Evolutionary conservation across 2,113 vertebrate genomes (phyloP).

Genomic region (Setophaga coronata): DNA sequence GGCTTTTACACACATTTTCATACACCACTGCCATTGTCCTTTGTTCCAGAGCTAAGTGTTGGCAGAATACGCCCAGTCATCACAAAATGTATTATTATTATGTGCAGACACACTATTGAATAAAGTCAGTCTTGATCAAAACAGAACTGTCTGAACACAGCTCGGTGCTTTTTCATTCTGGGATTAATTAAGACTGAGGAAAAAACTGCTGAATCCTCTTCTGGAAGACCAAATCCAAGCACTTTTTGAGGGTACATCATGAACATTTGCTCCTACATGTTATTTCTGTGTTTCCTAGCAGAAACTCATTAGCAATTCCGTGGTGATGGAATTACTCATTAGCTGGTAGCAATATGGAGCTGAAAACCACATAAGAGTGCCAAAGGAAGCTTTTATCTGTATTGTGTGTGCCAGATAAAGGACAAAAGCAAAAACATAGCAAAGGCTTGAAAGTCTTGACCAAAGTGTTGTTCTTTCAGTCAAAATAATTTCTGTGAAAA

Average conservation of each 20-base stretch:
- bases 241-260: background rate
- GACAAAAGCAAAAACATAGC: background rate
- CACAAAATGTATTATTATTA: background rate
- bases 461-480: background rate
- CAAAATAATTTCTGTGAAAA: background rate
- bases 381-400: background rate
- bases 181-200: background rate
- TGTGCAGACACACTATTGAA: background rate
- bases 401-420: background rate
- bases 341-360: background rate
- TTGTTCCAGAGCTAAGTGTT: constrained; percentile 17
- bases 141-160: background rate
- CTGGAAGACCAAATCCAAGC: background rate
- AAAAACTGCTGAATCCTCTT: background rate
- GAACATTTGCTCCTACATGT: background rate
- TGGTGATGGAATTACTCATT: background rate
- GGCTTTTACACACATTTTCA: background rate
- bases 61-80: background rate
- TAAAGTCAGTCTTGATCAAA: background rate
- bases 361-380: background rate
- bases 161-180: background rate
- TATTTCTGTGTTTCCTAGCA: constrained; percentile 16
- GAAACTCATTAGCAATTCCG: background rate
- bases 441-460: background rate
- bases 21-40: background rate